phyloP scores from a whole-genome alignment of 1,140 invertebrate species.

The Manduca sexta region DNA sequence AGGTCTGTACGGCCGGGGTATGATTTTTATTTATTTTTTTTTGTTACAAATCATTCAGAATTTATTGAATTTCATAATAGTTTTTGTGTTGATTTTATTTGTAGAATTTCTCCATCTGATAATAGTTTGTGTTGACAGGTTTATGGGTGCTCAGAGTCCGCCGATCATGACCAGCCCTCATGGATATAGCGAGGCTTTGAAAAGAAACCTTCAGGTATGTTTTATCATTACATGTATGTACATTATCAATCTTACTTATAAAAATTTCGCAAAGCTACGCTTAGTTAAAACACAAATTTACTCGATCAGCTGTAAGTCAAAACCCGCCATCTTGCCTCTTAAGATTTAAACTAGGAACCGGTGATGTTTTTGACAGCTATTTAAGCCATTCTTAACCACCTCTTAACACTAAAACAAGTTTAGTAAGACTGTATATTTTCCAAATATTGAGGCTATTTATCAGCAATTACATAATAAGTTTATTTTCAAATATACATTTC shows the following conservation, averaged over 20 bases:
- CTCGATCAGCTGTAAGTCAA: too few relatives aligned
- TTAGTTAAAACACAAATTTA: too few relatives aligned
- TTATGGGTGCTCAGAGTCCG: slow-evolving; percentile 70
- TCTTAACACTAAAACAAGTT: too few relatives aligned
- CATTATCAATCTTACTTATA: too few relatives aligned
- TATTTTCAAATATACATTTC: too few relatives aligned
- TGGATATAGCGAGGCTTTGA: slow-evolving; percentile 68
- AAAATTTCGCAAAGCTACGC: too few relatives aligned
- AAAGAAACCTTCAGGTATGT: slow-evolving; percentile 67
- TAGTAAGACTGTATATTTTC: too few relatives aligned
- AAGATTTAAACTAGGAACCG: too few relatives aligned
- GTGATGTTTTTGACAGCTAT: too few relatives aligned
- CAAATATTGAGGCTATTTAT: neutral
- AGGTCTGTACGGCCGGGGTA: slow-evolving; percentile 65
- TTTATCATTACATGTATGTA: neutral
- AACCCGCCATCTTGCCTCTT: too few relatives aligned
- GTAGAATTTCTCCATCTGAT: too few relatives aligned
- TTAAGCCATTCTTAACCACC: too few relatives aligned
- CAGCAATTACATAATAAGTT: neutral
- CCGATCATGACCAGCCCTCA: slow-evolving; percentile 71
- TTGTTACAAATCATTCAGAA: slow-evolving; percentile 1
- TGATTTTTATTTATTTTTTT: slow-evolving; percentile 41
- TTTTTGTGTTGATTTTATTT: neutral
- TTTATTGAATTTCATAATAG: neutral
- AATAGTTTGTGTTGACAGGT: slow-evolving; percentile 34